A percentile compares a stretch with the other conserved stretches of the same genome.
Conservation (phyloP, 2,113 vertebrate genomes). For the Elgaria multicarinata region DNA sequence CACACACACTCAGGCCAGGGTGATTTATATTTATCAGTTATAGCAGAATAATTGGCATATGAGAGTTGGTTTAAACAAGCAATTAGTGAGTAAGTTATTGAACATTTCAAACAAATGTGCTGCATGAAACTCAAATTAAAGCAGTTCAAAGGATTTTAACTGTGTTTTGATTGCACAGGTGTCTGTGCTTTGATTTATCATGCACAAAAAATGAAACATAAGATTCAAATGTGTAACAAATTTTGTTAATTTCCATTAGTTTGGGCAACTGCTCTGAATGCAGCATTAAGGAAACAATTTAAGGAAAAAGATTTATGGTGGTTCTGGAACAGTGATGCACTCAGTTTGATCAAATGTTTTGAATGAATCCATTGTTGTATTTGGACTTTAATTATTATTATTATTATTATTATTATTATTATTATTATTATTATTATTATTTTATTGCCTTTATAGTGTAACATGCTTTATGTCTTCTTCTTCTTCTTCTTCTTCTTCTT, state of each 20-base stretch:
- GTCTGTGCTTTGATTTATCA: constrained; percentile 52
- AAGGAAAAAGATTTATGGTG: not conserved
- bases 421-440: too few relatives aligned
- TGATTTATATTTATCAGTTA: constrained; percentile 77
- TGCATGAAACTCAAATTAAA: constrained; percentile 70
- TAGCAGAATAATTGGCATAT: constrained; percentile 70
- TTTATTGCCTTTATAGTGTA: not conserved
- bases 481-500: too few relatives aligned
- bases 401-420: too few relatives aligned
- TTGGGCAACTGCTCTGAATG: constrained; percentile 15
- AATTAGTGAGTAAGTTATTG: constrained; percentile 77
- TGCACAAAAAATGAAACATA: constrained; percentile 42
- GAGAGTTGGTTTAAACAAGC: constrained; percentile 72
- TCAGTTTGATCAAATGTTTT: not conserved
- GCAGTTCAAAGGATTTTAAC: constrained; percentile 70
- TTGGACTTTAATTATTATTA: too few relatives aligned
- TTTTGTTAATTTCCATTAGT: constrained; percentile 34
- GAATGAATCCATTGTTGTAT: not conserved
- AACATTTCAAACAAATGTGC: constrained; percentile 74
- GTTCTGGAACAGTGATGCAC: not conserved
- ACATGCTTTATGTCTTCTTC: not conserved
- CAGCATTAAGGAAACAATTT: not conserved
- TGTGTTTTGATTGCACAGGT: constrained; percentile 70
- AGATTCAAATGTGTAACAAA: constrained; percentile 21
- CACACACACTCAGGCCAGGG: constrained; percentile 64